These are phyloP conservation scores for Columba janthina DNA, from an alignment of 2,113 vertebrate species.

Conservation along the genomic window DNA sequence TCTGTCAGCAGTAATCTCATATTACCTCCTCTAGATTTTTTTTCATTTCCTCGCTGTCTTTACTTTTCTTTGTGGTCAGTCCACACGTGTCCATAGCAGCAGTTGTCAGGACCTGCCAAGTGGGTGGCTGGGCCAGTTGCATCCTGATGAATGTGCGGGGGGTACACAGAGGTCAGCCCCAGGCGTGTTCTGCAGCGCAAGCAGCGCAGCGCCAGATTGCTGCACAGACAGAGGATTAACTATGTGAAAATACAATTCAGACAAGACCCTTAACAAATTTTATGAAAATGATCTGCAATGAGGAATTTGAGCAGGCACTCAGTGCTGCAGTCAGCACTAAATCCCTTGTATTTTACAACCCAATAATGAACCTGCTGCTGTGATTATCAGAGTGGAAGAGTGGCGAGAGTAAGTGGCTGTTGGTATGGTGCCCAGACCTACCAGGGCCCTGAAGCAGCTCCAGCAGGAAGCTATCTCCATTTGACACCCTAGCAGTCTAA, in stretches of 20 bases:
- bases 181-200: background rate
- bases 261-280: slow-evolving; percentile 55
- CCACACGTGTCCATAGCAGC: background rate
- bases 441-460: slow-evolving; percentile 33
- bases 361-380: slow-evolving; percentile 68
- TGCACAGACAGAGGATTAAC: slow-evolving; percentile 32
- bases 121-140: slow-evolving; percentile 14
- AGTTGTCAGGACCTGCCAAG: background rate
- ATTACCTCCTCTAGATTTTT: slow-evolving; percentile 12
- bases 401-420: slow-evolving; percentile 36
- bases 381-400: slow-evolving; percentile 64
- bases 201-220: slow-evolving; percentile 10
- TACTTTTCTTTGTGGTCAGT: slow-evolving; percentile 3
- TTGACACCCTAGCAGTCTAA: slow-evolving; percentile 6
- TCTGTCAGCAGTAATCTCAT: slow-evolving; percentile 41
- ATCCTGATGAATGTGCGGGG: background rate
- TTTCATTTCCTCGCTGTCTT: slow-evolving; percentile 44
- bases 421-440: slow-evolving; percentile 57
- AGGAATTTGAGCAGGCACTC: slow-evolving; percentile 43
- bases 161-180: background rate
- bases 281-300: slow-evolving; percentile 48
- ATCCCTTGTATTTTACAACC: slow-evolving; percentile 63
- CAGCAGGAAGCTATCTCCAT: slow-evolving; percentile 19
- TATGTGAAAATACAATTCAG: slow-evolving; percentile 54
- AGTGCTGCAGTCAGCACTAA: slow-evolving; percentile 64